Evolutionary conservation across 2,113 vertebrate genomes (phyloP).

Genomic region (Azemiops feae): DNA sequence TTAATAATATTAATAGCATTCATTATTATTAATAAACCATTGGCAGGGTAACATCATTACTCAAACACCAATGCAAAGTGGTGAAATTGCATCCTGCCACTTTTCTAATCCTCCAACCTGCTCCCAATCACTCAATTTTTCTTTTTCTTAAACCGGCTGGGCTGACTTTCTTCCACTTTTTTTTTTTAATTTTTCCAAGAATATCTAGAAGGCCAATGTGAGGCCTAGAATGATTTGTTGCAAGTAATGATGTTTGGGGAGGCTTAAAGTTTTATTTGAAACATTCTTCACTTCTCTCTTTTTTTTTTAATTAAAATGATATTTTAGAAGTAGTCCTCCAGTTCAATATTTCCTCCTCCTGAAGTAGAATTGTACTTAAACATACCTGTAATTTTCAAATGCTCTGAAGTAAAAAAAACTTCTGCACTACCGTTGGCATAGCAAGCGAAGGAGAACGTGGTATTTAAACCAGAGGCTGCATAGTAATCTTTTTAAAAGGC

Average conservation of each 20-base stretch:
- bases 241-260: background rate
- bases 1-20: background rate
- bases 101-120: background rate
- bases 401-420: background rate
- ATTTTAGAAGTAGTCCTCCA: background rate
- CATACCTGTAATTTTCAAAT: background rate
- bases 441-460: background rate
- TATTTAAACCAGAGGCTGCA: background rate
- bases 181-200: background rate
- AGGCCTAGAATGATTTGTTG: background rate
- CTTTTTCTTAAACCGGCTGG: background rate
- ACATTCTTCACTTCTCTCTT: background rate
- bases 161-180: background rate
- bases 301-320: background rate
- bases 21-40: background rate
- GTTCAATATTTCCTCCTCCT: background rate
- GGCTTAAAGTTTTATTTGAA: background rate
- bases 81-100: background rate
- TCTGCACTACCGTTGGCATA: background rate
- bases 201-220: background rate
- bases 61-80: background rate
- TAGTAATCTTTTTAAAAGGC: background rate
- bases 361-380: background rate
- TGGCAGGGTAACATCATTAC: background rate
- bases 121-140: background rate